Conservation (phyloP, 1,140 invertebrate genomes). For the Pseudachorutes palmiensis region DNA sequence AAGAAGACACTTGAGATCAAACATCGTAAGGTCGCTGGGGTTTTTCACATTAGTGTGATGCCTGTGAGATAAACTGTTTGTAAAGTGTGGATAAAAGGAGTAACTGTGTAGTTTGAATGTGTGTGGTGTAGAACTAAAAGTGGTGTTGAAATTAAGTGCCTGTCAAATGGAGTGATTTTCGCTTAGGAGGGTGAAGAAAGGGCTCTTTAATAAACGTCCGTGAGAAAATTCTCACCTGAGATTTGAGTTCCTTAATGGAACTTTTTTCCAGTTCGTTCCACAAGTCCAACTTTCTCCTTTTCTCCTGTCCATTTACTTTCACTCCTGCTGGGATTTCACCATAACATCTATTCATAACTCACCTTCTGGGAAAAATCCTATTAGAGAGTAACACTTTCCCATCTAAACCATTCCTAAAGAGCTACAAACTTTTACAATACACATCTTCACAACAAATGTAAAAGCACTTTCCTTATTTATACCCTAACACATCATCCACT, state of each 20-base stretch:
- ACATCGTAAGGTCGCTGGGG: neutral
- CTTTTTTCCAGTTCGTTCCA: conserved; percentile 29
- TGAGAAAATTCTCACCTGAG: conserved; percentile 33
- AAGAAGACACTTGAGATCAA: too few relatives aligned
- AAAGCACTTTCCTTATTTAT: conserved; percentile 11
- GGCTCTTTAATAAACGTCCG: conserved; percentile 25
- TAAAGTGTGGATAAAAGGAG: neutral
- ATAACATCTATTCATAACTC: conserved; percentile 7
- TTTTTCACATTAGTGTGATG: neutral
- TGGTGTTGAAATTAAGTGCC: neutral
- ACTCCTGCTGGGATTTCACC: neutral
- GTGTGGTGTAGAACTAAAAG: neutral
- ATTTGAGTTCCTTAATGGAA: conserved; percentile 25
- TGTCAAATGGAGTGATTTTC: conserved; percentile 9
- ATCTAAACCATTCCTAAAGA: neutral
- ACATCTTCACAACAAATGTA: neutral
- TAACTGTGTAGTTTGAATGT: neutral
- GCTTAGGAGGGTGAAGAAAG: neutral
- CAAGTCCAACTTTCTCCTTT: conserved; percentile 21
- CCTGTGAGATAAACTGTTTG: neutral
- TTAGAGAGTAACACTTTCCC: neutral
- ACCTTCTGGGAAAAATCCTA: neutral
- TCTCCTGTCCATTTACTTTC: conserved; percentile 10
- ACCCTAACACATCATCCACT: neutral
- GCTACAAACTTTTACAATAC: neutral